Percentiles rank a stretch among this genome's conserved stretches.
phyloP scores from a whole-genome alignment of 2,888 invertebrate genomes.

The Heliconius aoede region DNA sequence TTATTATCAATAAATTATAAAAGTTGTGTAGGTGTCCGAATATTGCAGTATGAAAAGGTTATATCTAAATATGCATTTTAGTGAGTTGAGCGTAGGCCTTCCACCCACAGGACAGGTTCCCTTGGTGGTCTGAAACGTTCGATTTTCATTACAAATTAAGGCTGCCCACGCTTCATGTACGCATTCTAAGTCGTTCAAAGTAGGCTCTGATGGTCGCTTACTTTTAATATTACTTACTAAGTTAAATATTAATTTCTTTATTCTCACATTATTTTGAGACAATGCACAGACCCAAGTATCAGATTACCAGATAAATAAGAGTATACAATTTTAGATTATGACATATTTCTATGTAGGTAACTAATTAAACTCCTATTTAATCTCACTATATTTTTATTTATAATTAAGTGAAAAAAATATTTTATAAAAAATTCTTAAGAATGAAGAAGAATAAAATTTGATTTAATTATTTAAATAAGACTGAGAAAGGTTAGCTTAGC shows the following conservation, averaged over 20 bases:
- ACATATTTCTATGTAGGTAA: too few relatives aligned
- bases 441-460: neutral
- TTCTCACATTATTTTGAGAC: neutral
- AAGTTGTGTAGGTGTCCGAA: slow-evolving; percentile 63
- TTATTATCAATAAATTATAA: slow-evolving; percentile 57
- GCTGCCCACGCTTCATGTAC: slow-evolving; percentile 68
- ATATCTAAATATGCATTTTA: slow-evolving; percentile 57
- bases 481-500: neutral
- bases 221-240: slow-evolving; percentile 39
- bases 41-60: slow-evolving; percentile 59
- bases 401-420: too few relatives aligned
- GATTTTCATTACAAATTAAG: slow-evolving; percentile 80
- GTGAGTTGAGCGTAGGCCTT: slow-evolving; percentile 66
- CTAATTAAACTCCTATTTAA: neutral
- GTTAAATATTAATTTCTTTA: neutral
- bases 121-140: slow-evolving; percentile 70
- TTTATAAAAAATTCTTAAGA: neutral
- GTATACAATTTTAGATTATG: too few relatives aligned
- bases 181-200: slow-evolving; percentile 61
- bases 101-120: slow-evolving; percentile 77
- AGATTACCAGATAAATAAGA: too few relatives aligned
- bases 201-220: slow-evolving; percentile 58
- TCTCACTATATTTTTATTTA: neutral
- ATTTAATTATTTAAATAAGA: neutral
- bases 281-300: neutral